phyloP scores from a whole-genome alignment of 2,888 invertebrate species.

The Gandaritis pyraliata region DNA sequence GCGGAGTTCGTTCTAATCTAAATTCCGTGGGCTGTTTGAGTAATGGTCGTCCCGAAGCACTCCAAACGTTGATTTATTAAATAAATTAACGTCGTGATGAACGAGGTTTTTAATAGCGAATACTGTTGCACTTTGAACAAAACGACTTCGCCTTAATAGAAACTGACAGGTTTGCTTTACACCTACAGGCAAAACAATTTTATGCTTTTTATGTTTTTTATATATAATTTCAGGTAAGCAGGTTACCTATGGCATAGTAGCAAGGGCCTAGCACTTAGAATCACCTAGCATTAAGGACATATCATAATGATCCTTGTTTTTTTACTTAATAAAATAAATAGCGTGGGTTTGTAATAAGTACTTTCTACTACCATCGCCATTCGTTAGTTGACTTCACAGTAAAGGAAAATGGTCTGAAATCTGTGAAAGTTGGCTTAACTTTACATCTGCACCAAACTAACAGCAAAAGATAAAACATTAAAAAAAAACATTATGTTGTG shows the following conservation, averaged over 20 bases:
- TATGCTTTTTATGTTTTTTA: neutral
- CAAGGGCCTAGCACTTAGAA: no score
- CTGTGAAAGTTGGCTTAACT: no score
- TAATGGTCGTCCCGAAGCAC: conserved; percentile 67
- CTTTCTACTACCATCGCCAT: no score
- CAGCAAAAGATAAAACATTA: no score
- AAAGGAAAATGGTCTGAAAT: no score
- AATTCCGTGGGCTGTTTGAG: conserved; percentile 53
- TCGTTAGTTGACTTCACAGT: no score
- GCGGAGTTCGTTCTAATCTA: conserved; percentile 7
- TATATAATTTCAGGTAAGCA: conserved; percentile 27
- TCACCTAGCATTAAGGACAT: no score
- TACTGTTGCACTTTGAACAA: conserved; percentile 49
- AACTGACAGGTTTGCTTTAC: conserved; percentile 18
- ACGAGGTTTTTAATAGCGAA: conserved; percentile 66
- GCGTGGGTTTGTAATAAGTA: no score
- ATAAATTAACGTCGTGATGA: conserved; percentile 76
- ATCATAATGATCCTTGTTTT: no score
- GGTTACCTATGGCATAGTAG: no score
- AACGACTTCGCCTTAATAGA: conserved; percentile 49
- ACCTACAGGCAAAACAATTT: neutral
- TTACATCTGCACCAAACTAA: no score
- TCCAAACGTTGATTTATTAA: conserved; percentile 73
- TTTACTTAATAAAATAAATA: no score
- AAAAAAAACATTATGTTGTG: neutral